A percentile compares a stretch with the other conserved stretches of the same genome.
Evolutionary conservation across 2,797 vertebrate genomes (phyloP).

Genomic region (Neopelma chrysocephalum): DNA sequence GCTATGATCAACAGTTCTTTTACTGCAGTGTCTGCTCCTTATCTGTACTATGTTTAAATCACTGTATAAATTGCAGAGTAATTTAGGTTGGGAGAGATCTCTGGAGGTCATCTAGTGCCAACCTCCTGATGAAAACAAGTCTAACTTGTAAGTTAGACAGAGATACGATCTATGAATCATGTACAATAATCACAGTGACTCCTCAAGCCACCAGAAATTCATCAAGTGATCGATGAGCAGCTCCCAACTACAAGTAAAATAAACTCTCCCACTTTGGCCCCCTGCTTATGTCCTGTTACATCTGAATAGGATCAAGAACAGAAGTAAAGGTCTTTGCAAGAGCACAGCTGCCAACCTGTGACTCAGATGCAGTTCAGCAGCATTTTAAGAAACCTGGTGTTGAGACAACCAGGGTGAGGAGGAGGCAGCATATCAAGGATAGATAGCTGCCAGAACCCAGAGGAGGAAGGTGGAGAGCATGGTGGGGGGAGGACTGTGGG

Average conservation of each 20-base stretch:
- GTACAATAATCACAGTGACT: not conserved
- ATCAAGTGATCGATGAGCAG: not conserved
- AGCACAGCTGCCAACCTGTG: not conserved
- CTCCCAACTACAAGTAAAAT: not conserved
- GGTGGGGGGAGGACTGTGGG: accelerated
- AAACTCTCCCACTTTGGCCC: not conserved
- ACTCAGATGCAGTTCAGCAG: not conserved
- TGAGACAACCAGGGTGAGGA: not conserved
- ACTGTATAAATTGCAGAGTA: not conserved
- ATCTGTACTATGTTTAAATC: not conserved
- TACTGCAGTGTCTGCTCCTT: not conserved
- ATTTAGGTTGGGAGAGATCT: not conserved
- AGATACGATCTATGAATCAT: not conserved
- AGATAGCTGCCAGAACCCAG: not conserved
- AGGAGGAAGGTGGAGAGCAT: not conserved
- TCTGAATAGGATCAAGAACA: not conserved
- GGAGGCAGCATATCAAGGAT: not conserved
- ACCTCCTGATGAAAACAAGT: not conserved
- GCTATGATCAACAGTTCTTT: not conserved
- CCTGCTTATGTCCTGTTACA: not conserved
- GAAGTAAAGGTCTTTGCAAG: not conserved
- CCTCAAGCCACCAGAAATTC: not conserved
- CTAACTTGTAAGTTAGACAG: not conserved
- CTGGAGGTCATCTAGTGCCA: not conserved
- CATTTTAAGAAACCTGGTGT: not conserved